Conservation (phyloP, 2,113 vertebrate species). For the Cyanoliseus patagonus region DNA sequence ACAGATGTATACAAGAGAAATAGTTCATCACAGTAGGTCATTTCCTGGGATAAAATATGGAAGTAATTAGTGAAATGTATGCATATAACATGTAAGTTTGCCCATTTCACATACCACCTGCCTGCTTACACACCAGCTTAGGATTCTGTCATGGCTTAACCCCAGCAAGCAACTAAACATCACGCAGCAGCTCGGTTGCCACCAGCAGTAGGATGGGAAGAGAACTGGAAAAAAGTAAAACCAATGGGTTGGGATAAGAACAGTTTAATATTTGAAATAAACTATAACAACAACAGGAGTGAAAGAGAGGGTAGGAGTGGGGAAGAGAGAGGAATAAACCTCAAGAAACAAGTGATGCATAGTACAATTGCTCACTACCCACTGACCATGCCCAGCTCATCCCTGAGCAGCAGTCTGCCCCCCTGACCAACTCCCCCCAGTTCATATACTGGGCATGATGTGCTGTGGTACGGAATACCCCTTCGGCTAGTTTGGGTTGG, state of each 20-base stretch:
- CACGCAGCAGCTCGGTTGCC: neutral
- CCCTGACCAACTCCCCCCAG: neutral
- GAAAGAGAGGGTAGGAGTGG: neutral
- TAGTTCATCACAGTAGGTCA: fast-evolving
- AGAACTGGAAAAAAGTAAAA: neutral
- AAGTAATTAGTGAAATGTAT: neutral
- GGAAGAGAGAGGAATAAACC: neutral
- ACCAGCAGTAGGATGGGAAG: neutral
- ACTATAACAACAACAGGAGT: neutral
- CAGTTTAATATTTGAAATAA: neutral
- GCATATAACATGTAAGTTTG: neutral
- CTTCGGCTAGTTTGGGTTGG: neutral
- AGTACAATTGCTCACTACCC: neutral
- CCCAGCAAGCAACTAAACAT: neutral
- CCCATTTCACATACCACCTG: neutral
- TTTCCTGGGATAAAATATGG: neutral
- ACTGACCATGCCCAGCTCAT: neutral
- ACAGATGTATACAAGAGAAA: neutral
- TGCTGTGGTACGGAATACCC: neutral
- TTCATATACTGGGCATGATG: neutral
- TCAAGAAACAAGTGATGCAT: neutral
- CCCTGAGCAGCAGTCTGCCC: neutral
- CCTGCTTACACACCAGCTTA: neutral
- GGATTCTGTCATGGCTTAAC: neutral
- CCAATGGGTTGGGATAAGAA: neutral